These are phyloP conservation scores for Knipowitschia caucasica DNA, from an alignment of 2,797 vertebrate genomes.

Conservation along the genomic window DNA sequence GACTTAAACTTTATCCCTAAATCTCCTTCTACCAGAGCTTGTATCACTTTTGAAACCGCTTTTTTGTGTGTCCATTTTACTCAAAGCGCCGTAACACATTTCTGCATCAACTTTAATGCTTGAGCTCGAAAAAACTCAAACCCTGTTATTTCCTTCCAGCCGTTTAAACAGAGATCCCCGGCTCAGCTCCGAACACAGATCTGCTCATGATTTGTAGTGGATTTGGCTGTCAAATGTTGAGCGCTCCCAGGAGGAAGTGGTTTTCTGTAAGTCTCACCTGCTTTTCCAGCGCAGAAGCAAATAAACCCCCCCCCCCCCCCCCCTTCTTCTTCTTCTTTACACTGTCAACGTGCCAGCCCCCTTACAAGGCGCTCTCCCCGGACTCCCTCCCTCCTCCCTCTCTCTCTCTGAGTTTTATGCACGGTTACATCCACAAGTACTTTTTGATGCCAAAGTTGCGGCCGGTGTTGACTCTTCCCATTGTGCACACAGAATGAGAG, in stretches of 20 bases:
- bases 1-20: too few relatives aligned
- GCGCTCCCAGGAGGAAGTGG: conserved; percentile 37
- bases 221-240: conserved; percentile 20
- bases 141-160: neutral
- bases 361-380: conserved; percentile 35
- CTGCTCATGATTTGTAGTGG: conserved; percentile 16
- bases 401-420: conserved; percentile 38
- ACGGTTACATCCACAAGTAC: conserved; percentile 44
- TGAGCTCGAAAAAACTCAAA: neutral
- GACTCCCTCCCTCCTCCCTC: conserved; percentile 19
- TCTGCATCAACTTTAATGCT: neutral
- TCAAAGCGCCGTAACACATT: neutral
- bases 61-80: too few relatives aligned
- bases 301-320: conserved; percentile 34
- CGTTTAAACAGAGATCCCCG: neutral
- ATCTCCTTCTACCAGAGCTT: too few relatives aligned
- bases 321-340: neutral
- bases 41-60: too few relatives aligned
- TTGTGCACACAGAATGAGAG: conserved; percentile 7
- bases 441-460: conserved; percentile 12
- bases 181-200: conserved; percentile 5
- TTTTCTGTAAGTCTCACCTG: conserved; percentile 46
- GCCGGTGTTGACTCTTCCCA: conserved; percentile 28
- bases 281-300: conserved; percentile 47
- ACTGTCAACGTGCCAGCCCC: conserved; percentile 46